phyloP scores from a whole-genome alignment of 2,888 invertebrate species.

The Oscheius myriophilus region DNA sequence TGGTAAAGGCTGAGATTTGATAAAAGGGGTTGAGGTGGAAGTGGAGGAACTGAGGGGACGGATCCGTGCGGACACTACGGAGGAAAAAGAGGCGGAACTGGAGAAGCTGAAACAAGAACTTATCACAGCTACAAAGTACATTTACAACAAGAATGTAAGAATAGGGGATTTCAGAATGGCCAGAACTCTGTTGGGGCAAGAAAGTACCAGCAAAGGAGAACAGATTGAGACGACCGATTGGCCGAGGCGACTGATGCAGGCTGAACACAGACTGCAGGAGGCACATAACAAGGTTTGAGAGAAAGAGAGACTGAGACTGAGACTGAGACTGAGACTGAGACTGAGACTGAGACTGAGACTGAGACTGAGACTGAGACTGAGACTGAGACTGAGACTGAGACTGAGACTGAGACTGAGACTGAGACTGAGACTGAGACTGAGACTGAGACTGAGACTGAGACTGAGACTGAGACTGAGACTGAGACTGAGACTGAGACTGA shows the following conservation, averaged over 20 bases:
- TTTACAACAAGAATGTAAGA: too few relatives aligned
- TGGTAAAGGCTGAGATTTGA: not conserved
- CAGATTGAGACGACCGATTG: conserved; percentile 44
- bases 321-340: conserved; percentile 32
- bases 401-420: too few relatives aligned
- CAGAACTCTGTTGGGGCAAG: conserved; percentile 42
- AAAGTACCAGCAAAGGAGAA: conserved; percentile 34
- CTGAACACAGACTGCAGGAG: conserved; percentile 39
- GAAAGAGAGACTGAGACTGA: too few relatives aligned
- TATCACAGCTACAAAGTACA: conserved; percentile 40
- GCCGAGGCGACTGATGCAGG: conserved; percentile 57
- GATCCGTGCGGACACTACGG: conserved; percentile 16
- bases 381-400: too few relatives aligned
- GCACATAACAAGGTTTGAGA: conserved; percentile 17
- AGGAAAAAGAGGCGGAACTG: conserved; percentile 62
- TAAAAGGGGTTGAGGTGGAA: not conserved
- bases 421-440: too few relatives aligned
- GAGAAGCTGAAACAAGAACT: conserved; percentile 57
- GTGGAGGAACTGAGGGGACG: conserved; percentile 12
- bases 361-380: too few relatives aligned
- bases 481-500: too few relatives aligned
- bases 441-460: too few relatives aligned
- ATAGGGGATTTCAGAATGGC: conserved; percentile 36
- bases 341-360: too few relatives aligned
- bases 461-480: too few relatives aligned